Conservation (phyloP, 1,140 invertebrate genomes). For the Zaprionus gabonicus region DNA sequence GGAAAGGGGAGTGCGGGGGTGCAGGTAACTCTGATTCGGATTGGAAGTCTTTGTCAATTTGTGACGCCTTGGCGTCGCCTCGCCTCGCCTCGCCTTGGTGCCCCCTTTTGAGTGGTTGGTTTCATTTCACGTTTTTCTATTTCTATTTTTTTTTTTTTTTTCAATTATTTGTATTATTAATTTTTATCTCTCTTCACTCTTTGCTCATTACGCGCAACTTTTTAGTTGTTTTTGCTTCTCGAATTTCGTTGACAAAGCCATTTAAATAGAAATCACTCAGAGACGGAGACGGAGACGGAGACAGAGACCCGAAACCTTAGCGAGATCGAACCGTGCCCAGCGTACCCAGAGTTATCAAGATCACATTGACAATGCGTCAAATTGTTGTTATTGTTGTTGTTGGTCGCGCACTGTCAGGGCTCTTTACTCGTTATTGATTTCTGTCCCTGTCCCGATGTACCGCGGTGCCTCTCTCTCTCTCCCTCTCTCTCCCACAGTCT, state of each 20-base stretch:
- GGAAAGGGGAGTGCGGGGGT: background rate
- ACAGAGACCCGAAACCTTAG: background rate
- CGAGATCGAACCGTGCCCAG: slow-evolving; percentile 17
- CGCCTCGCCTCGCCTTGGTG: slow-evolving; percentile 56
- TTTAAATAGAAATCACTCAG: slow-evolving; percentile 81
- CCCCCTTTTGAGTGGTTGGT: slow-evolving; percentile 58
- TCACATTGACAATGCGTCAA: slow-evolving; percentile 82
- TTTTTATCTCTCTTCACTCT: slow-evolving; percentile 82
- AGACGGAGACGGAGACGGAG: slow-evolving; percentile 10
- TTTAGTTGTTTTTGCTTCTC: slow-evolving; percentile 58
- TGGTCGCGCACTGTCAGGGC: slow-evolving; percentile 31
- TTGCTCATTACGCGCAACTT: slow-evolving; percentile 71
- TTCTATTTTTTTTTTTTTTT: slow-evolving; percentile 23
- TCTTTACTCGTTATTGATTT: slow-evolving; percentile 70
- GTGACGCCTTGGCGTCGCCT: slow-evolving; percentile 63
- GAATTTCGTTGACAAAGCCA: slow-evolving; percentile 81
- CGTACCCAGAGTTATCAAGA: slow-evolving; percentile 72
- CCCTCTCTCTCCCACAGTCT: background rate
- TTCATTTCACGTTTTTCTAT: slow-evolving; percentile 64
- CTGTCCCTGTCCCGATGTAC: background rate
- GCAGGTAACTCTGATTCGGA: background rate
- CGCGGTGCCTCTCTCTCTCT: background rate
- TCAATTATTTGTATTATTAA: slow-evolving; percentile 81
- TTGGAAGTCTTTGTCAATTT: slow-evolving; percentile 65
- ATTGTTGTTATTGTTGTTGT: slow-evolving; percentile 57